Evolutionary conservation across 2,797 vertebrate genomes (phyloP).

Genomic region (Falco naumanni): DNA sequence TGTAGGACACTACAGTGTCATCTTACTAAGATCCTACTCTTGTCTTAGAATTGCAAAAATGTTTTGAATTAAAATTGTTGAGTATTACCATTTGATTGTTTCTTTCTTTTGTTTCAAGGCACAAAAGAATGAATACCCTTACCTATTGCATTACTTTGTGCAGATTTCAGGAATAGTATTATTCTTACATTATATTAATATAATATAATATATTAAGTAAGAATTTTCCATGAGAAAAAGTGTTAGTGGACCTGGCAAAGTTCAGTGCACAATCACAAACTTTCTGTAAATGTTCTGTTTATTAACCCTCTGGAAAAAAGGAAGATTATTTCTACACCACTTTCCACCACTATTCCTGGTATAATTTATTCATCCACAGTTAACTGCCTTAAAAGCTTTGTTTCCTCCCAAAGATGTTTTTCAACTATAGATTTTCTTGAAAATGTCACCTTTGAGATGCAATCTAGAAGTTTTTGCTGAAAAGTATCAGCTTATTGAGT

Average conservation of each 20-base stretch:
- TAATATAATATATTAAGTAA: background rate
- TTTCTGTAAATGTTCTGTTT: background rate
- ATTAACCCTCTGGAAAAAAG: background rate
- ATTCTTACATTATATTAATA: too few relatives aligned
- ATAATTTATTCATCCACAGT: background rate
- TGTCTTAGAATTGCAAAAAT: background rate
- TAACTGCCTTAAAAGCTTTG: background rate
- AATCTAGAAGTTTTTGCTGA: background rate
- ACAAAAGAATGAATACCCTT: background rate
- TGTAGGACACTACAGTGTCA: background rate
- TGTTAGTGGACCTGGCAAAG: background rate
- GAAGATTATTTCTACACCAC: background rate
- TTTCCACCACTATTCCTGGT: background rate
- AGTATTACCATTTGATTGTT: background rate
- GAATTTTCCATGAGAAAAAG: background rate
- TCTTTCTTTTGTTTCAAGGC: background rate
- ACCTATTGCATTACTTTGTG: background rate
- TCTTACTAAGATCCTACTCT: background rate
- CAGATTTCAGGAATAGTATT: background rate
- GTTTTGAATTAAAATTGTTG: background rate
- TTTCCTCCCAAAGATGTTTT: background rate
- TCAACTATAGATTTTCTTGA: background rate
- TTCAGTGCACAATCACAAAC: background rate
- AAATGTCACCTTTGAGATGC: background rate
- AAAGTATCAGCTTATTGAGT: background rate